Base-by-base conservation (phyloP, 2,113 vertebrate genomes). In the Cynoglossus semilaevis region DNA sequence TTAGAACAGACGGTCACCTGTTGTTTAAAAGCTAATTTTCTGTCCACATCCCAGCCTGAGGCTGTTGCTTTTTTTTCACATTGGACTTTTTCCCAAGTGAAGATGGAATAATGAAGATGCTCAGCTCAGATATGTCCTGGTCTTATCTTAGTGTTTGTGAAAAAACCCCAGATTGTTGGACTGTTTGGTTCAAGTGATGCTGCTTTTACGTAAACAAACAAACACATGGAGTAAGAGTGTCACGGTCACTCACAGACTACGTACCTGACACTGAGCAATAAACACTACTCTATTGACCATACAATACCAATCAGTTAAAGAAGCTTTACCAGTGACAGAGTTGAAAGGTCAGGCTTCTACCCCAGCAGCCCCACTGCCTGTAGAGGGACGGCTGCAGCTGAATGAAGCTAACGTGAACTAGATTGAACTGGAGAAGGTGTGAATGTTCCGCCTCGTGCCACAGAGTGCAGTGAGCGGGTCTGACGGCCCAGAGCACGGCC, bases 21-120 rank as follows among this genome's bases (percentile, higher is more conserved):
- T 73, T 70, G 58, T 67, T 51, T 77, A 41, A 60, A 63, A 53
- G 59, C 44, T 63, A 29, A 57, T 77, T 68, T 58, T 66, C 69
- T 61, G 76, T 73, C 65, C 3, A 37, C 53, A 16, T 60, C 17
- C 8, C 54, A 36, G 78, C 85, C 82, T 18, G 16, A 51, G 78
- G 85, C 78, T 16, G 45, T 73, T 48, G 44, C 61, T 29, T 73
- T 53, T 50, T 43, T 43, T 44, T 64, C 51, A 68, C 57, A 74
- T 53, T 1, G 7, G 40, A 15, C 71, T 82, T 75, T 85, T 73
- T 82, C 58, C 75, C 44, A 62, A 58, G 51, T 70, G 65, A 34
- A 76, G 51, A 81, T 84, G 45, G 52, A 77, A 84, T 84, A 59
- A 76, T 35, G 36, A 62, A 81, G 77, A 81, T 83, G 56, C 34